A percentile compares a stretch with the other conserved stretches of the same genome.
phyloP scores from a whole-genome alignment of 1,140 invertebrate genomes.

The Maniola jurtina region DNA sequence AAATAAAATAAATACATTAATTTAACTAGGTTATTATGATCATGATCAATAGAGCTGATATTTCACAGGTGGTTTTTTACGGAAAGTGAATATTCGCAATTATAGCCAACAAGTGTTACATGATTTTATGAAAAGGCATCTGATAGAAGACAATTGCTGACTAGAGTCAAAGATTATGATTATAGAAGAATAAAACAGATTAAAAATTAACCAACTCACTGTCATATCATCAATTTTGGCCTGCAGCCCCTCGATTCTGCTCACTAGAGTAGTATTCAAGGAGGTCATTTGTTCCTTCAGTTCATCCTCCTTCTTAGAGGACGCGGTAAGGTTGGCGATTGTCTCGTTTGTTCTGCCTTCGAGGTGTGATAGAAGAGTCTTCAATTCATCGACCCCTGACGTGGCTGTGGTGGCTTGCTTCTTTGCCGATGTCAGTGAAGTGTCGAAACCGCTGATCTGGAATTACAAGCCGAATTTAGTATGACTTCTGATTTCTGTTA shows the following conservation, averaged over 20 bases:
- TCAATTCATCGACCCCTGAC: conserved; percentile 59
- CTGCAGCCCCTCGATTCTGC: conserved; percentile 50
- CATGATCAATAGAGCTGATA: too few species aligned
- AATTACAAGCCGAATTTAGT: background rate
- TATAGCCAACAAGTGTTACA: too few species aligned
- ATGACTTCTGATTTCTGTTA: background rate
- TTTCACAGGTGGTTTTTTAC: too few species aligned
- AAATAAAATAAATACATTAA: too few species aligned
- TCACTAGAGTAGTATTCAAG: conserved; percentile 50
- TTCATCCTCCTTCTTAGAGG: conserved; percentile 44
- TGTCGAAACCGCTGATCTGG: conserved; percentile 67
- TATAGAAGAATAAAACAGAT: too few species aligned
- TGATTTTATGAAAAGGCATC: too few species aligned
- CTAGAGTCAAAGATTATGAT: too few species aligned
- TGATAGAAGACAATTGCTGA: too few species aligned
- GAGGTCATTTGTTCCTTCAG: conserved; percentile 41
- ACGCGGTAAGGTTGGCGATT: conserved; percentile 52
- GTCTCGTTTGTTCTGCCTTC: conserved; percentile 61
- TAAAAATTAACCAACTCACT: conserved; percentile 39
- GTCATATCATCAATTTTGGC: conserved; percentile 53
- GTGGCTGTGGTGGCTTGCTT: conserved; percentile 58
- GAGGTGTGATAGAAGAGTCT: conserved; percentile 48
- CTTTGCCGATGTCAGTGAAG: conserved; percentile 47
- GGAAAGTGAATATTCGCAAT: too few species aligned
- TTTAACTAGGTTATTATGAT: too few species aligned